Percentiles rank a stretch among this genome's conserved stretches.
Evolutionary conservation across 2,113 vertebrate genomes (phyloP).

Genomic region (Sitta europaea): DNA sequence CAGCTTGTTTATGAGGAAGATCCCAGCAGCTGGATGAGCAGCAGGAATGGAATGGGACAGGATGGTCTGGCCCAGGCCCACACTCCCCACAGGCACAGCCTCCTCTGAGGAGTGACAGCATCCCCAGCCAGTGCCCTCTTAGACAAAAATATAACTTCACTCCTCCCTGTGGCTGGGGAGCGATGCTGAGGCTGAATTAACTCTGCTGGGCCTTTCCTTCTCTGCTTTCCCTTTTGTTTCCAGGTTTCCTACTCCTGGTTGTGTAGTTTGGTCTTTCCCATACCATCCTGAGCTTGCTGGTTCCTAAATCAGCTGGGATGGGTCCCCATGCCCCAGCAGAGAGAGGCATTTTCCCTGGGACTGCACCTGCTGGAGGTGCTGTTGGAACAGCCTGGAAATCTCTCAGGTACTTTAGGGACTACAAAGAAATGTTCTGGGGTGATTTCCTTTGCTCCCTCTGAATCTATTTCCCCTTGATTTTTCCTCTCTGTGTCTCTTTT

Average conservation of each 20-base stretch:
- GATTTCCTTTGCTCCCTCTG: neutral
- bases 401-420: neutral
- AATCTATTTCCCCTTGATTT: neutral
- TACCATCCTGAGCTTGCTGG: neutral
- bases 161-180: neutral
- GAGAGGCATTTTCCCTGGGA: neutral
- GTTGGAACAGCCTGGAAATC: neutral
- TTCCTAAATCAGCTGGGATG: neutral
- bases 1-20: conserved; percentile 47
- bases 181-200: neutral
- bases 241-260: neutral
- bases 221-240: neutral
- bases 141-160: neutral
- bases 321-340: neutral
- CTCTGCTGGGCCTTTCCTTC: neutral
- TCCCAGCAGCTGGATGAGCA: conserved; percentile 41
- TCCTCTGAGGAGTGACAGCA: neutral
- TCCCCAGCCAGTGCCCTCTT: neutral
- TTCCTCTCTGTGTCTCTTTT: neutral
- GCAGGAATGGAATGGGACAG: neutral
- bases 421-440: neutral
- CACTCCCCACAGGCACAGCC: neutral
- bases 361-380: neutral
- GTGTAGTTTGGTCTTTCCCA: neutral
- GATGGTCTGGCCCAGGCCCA: neutral